Percentiles rank a stretch among this genome's conserved stretches.
Evolutionary conservation across 2,113 vertebrate genomes (phyloP).

Genomic region (human (Homo sapiens)): GRCh38 chr5:76412001-76412500

Average conservation of each 20-base stretch:
- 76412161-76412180: background rate
- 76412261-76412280: background rate
- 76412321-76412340: background rate
- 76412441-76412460: too few relatives aligned
- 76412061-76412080: background rate
- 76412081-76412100: background rate
- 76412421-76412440: too few relatives aligned
- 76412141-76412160: background rate
- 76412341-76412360: background rate
- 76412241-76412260: background rate
- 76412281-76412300: constrained; percentile 8
- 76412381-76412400: too few relatives aligned
- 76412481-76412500: background rate
- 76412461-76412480: background rate
- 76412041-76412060: background rate
- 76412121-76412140: background rate
- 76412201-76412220: background rate
- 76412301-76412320: background rate
- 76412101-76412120: background rate
- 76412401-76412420: too few relatives aligned
- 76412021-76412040: background rate
- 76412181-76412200: background rate
- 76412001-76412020: background rate
- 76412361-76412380: too few relatives aligned
- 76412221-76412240: background rate